Evolutionary conservation across 2,888 invertebrate species (phyloP), one percentile per base, ranked within the genome.

Genomic region (Pristionchus japonicus): DNA sequence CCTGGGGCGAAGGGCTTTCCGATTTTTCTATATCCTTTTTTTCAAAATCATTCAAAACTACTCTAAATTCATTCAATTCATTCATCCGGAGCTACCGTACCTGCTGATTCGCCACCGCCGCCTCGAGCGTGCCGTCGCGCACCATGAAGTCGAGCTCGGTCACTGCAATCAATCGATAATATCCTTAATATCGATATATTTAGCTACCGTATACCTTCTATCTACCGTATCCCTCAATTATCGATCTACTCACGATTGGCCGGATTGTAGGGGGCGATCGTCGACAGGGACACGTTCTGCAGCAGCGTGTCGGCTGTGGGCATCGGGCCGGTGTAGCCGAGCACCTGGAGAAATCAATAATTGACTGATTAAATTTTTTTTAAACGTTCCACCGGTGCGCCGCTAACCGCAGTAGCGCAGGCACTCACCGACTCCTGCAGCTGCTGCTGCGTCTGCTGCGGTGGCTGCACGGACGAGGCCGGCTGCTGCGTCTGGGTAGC

Each of bases 201-300:
- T 4, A 4, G 43, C 23, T 43, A 77, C 74, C 43, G 43, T 43
- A 77, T 7, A 11, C 31, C 43, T 3, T 31, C 20, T 13, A 70
- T 37, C 37, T 47, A 49, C 40, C 37, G 47, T 82, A 82, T 31
- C 23, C n/a, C n/a, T n/a, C 49, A 40, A 27, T 47, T 27, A 13
- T n/a, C 49, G 27, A 7, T 20, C 1, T 9, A 83, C 82, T 83
- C 52, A 83, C 82, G 17, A 52, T 87, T 87, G 77, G 87, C 80
- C 15, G 61, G 87, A 47, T 87, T 52, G 77, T 47, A 80, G 77
- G 77, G 87, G 1, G 80, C 87, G 43, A 87, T 80, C 2, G 77
- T 57, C 15, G 87, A 31, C 37, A 87, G 80, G n/a, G 87, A 87
- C n/a, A 87, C 87, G 80, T 87, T 87, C 49, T 87, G 77, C 37